phyloP scores from a whole-genome alignment of 1,140 invertebrate genomes.

The Probaryconus sp. region DNA sequence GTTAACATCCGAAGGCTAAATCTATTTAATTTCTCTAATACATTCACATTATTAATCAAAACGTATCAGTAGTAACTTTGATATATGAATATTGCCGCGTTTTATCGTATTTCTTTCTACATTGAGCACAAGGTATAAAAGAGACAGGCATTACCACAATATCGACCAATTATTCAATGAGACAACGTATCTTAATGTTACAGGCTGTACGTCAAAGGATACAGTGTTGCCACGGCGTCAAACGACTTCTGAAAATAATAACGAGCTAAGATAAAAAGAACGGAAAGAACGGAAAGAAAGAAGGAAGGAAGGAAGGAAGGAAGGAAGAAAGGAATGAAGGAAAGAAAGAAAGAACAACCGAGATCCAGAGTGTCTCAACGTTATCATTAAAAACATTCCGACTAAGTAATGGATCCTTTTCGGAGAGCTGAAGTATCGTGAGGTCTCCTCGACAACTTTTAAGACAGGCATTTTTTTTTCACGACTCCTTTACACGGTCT shows the following conservation, averaged over 20 bases:
- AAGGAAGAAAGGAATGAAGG: slow-evolving; percentile 25
- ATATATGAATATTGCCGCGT: slow-evolving; percentile 46
- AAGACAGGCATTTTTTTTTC: too few relatives aligned
- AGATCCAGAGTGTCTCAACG: slow-evolving; percentile 31
- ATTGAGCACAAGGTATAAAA: slow-evolving; percentile 41
- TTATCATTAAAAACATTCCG: slow-evolving; percentile 45
- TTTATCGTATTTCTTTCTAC: slow-evolving; percentile 48
- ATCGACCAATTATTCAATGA: slow-evolving; percentile 56
- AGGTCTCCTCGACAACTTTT: too few relatives aligned
- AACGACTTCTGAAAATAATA: slow-evolving; percentile 43
- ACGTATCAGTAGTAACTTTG: slow-evolving; percentile 45
- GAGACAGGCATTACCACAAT: slow-evolving; percentile 54
- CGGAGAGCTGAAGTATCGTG: too few relatives aligned
- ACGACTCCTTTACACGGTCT: too few relatives aligned
- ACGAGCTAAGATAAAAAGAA: slow-evolving; percentile 34
- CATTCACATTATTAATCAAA: slow-evolving; percentile 53
- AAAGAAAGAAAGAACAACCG: slow-evolving; percentile 14
- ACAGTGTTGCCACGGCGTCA: slow-evolving; percentile 40
- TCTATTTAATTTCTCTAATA: slow-evolving; percentile 38
- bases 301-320: slow-evolving; percentile 37
- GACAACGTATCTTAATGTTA: slow-evolving; percentile 60
- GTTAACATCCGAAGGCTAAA: slow-evolving; percentile 36
- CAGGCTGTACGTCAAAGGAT: slow-evolving; percentile 51
- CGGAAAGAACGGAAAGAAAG: too few relatives aligned
- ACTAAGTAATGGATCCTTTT: slow-evolving; percentile 23